Evolutionary conservation across 1,140 invertebrate species (phyloP), one percentile per base, ranked within the genome.

Genomic region (Ostrea denselamellosa): DNA sequence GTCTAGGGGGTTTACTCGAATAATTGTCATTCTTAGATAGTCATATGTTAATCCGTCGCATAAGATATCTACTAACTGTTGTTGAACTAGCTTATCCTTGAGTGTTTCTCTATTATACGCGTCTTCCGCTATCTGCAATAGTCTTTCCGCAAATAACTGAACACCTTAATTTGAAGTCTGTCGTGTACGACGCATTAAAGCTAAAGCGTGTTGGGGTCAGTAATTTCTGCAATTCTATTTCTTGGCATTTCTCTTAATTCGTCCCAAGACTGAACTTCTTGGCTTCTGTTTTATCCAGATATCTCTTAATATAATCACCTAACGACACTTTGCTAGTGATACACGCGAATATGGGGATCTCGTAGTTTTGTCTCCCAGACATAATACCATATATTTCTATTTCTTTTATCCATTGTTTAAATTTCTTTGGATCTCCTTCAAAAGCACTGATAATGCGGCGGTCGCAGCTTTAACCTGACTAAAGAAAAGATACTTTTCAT

Each of bases 1-100:
- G 56, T 58, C 2, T 58, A 4, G 19, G 56, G 71, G 12, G 88
- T 87, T 22, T 82, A 44, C 54, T 83, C 51, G 83, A 90, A 87
- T 7, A 90, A 34, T 44, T 71, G 86, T 87, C n/a, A 89, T n/a
- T 87, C 68, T 87, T 8, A 89, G 9, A 53, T 54, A 77, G 62
- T 90, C 86, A 19, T 86, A 44, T n/a, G 10, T 58, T 0, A 90
- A 34, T 0, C 86, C 87, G 28, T 90, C 84, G 34, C 81, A 85
- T 68, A 89, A 89, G 51, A 85, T 84, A 14, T 77, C 85, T 14
- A 90, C 53, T 2, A 89, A 19, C 7, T 87, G 87, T 19, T 62
- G 17, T 62, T 86, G 19, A 14, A 53, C 56, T 12, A 87, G 10
- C 8, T 8, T 25, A 28, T 77, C 58, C 14, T 68, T 28, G 12